Percentiles rank a stretch among this genome's conserved stretches.
phyloP scores from a whole-genome alignment of 2,888 invertebrate species.

The Cryptus armator region DNA sequence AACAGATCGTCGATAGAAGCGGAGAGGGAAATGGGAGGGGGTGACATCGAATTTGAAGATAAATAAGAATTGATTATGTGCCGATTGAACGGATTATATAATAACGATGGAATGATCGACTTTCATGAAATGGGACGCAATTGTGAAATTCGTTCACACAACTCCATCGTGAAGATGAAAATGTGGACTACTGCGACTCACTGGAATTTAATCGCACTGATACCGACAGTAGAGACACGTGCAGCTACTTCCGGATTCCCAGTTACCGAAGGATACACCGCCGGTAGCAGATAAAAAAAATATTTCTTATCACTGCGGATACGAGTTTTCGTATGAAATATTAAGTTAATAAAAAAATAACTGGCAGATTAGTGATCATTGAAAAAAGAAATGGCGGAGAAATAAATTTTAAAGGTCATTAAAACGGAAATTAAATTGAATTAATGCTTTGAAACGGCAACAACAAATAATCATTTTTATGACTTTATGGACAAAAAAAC shows the following conservation, averaged over 20 bases:
- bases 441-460: no score
- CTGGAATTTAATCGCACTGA: not conserved
- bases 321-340: not conserved
- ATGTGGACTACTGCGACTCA: not conserved
- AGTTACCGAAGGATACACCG: not conserved
- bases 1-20: not conserved
- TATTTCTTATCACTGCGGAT: not conserved
- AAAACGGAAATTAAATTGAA: no score
- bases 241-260: not conserved
- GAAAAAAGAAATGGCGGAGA: no score
- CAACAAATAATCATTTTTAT: no score
- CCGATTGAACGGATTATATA: conserved; percentile 26
- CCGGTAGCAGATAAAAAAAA: conserved; percentile 5
- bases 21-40: not conserved
- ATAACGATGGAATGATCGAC: conserved; percentile 7
- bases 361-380: not conserved
- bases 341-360: not conserved
- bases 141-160: not conserved
- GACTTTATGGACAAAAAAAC: no score
- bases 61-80: conserved; percentile 44
- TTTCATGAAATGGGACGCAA: not conserved
- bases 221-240: conserved; percentile 6
- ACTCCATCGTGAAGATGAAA: not conserved
- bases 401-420: no score
- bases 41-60: conserved; percentile 13